Percentiles rank a stretch among this genome's conserved stretches.
Evolutionary conservation across 2,797 vertebrate genomes (phyloP).

Genomic region (Xenops minutus): DNA sequence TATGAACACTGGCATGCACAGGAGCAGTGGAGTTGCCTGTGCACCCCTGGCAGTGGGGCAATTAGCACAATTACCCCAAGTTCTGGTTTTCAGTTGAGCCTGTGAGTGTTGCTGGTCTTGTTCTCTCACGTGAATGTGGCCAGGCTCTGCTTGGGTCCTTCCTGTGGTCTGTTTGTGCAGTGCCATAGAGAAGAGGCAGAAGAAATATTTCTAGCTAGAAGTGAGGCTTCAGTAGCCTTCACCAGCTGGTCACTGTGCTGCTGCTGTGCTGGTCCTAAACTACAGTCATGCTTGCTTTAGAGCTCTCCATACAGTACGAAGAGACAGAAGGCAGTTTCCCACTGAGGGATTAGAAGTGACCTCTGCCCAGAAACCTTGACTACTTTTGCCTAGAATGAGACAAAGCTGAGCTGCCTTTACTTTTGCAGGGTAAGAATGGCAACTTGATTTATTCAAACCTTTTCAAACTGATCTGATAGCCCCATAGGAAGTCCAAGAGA

Average conservation of each 20-base stretch:
- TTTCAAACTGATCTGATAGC: background rate
- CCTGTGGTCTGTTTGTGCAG: background rate
- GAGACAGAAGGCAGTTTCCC: background rate
- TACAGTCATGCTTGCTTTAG: constrained; percentile 1
- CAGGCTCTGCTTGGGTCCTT: background rate
- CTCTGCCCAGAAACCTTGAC: background rate
- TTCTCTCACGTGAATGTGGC: background rate
- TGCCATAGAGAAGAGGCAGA: background rate
- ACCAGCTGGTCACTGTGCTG: background rate
- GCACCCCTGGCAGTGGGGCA: background rate
- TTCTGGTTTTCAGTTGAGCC: background rate
- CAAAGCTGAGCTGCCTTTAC: background rate
- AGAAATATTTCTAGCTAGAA: background rate
- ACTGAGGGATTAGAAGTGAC: background rate
- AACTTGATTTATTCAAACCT: background rate
- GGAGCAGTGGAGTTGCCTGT: background rate
- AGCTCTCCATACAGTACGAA: background rate
- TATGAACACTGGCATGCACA: background rate
- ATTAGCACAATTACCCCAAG: background rate
- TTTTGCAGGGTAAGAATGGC: background rate
- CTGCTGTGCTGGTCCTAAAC: constrained; percentile 41
- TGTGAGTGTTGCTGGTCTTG: background rate
- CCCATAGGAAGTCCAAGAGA: background rate
- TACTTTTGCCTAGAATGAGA: background rate
- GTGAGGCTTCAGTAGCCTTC: constrained; percentile 18